These are phyloP conservation scores for Labroides dimidiatus DNA, from an alignment of 2,797 vertebrate genomes.

Conservation along the genomic window DNA sequence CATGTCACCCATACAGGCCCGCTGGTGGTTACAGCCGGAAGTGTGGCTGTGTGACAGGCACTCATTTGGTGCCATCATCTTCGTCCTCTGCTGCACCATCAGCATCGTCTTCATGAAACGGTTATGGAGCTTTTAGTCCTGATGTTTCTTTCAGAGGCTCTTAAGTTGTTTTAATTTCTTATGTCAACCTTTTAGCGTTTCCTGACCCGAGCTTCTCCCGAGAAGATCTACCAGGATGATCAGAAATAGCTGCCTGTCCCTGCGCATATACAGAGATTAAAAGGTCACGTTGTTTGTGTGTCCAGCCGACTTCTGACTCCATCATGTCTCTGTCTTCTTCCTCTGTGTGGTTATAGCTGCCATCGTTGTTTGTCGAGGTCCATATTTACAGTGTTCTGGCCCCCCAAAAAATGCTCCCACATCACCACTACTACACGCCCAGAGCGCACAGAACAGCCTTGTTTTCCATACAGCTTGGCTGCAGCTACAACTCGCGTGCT, in stretches of 20 bases:
- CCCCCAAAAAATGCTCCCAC: slow-evolving; percentile 13
- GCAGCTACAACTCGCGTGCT: slow-evolving; percentile 19
- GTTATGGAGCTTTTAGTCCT: slow-evolving; percentile 8
- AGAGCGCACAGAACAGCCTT: slow-evolving; percentile 22
- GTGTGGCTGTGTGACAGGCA: slow-evolving; percentile 54
- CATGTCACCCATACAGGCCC: slow-evolving; percentile 54
- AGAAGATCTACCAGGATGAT: slow-evolving; percentile 45
- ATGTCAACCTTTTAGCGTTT: slow-evolving; percentile 13
- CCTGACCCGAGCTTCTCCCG: slow-evolving; percentile 5
- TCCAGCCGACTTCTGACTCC: slow-evolving; percentile 56
- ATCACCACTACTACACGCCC: slow-evolving; percentile 18
- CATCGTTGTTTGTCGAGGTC: slow-evolving; percentile 32
- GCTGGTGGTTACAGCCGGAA: slow-evolving; percentile 57
- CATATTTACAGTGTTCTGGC: slow-evolving; percentile 34
- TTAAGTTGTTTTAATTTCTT: not conserved
- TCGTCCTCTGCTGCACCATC: slow-evolving; percentile 18
- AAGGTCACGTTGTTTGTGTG: slow-evolving; percentile 66
- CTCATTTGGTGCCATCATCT: slow-evolving; percentile 61
- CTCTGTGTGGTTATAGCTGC: not conserved
- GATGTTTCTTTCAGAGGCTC: not conserved
- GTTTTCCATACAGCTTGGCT: slow-evolving; percentile 49
- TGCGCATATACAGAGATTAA: slow-evolving; percentile 47
- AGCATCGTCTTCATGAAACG: slow-evolving; percentile 35
- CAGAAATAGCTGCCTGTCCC: slow-evolving; percentile 55
- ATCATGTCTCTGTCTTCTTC: slow-evolving; percentile 36